phyloP scores from a whole-genome alignment of 30 jellyfish, hydroid and myxozoan species.

The Mastigias papua region DNA sequence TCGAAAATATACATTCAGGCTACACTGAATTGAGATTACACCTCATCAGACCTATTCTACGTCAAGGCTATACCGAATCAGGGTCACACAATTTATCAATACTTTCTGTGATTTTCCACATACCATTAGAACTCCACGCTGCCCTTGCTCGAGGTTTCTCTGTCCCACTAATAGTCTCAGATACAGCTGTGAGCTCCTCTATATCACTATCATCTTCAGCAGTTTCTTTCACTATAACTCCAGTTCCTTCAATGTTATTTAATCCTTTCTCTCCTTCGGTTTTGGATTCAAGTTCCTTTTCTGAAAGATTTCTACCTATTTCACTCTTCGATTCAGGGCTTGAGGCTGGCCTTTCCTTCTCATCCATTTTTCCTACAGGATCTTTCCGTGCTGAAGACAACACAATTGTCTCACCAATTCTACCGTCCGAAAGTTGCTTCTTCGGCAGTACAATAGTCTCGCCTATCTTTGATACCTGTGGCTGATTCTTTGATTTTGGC shows the following conservation, averaged over 20 bases:
- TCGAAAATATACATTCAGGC: no score
- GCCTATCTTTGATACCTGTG: slow-evolving; percentile 47
- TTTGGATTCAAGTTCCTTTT: neutral
- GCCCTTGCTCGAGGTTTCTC: slow-evolving; percentile 73
- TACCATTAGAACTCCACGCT: slow-evolving; percentile 75
- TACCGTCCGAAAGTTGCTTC: slow-evolving; percentile 21
- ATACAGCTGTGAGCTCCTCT: slow-evolving; percentile 61
- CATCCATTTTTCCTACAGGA: neutral
- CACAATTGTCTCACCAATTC: slow-evolving; percentile 36
- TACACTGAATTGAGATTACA: no score
- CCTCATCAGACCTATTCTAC: no score
- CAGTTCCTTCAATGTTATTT: neutral
- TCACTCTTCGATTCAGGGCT: neutral
- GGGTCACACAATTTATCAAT: no score
- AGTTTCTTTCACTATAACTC: slow-evolving; percentile 1
- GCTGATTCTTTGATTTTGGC: slow-evolving; percentile 5
- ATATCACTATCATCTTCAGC: slow-evolving; percentile 62
- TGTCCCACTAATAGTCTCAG: neutral
- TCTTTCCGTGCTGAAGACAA: slow-evolving; percentile 10
- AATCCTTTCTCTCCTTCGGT: neutral
- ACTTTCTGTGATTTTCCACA: neutral
- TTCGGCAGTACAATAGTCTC: slow-evolving; percentile 77
- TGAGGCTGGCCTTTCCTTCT: neutral
- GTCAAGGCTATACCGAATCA: no score
- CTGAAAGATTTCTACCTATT: neutral